These are phyloP conservation scores for Odontothrips loti DNA, from an alignment of 2,888 invertebrate species.

Conservation along the genomic window DNA sequence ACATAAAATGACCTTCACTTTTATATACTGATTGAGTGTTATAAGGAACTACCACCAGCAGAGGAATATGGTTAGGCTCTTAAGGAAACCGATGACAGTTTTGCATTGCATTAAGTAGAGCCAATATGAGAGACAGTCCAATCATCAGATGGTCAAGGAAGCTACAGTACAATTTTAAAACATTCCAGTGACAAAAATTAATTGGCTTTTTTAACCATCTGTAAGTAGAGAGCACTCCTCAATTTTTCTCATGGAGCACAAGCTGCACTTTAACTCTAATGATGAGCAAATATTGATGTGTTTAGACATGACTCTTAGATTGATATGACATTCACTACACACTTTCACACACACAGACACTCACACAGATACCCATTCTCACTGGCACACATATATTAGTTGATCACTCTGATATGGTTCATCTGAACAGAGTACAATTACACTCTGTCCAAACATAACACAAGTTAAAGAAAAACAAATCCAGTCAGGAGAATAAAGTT, in stretches of 20 bases:
- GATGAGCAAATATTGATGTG: slow-evolving; percentile 22
- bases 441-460: neutral
- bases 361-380: neutral
- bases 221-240: slow-evolving; percentile 13
- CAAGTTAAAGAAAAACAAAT: neutral
- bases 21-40: neutral
- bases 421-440: neutral
- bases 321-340: neutral
- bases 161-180: neutral
- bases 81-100: neutral
- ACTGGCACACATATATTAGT: slow-evolving; percentile 3
- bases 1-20: neutral
- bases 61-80: neutral
- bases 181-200: too few species aligned
- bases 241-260: neutral
- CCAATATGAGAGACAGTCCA: too few species aligned
- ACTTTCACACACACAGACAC: neutral
- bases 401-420: slow-evolving; percentile 10
- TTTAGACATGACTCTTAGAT: slow-evolving; percentile 18
- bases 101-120: too few species aligned
- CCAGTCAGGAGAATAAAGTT: neutral
- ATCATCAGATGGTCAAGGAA: too few species aligned
- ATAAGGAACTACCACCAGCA: neutral
- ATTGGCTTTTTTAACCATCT: too few species aligned
- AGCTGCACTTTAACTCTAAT: neutral